Base-by-base conservation (phyloP, 53 echinoderm and acorn worm genomes). In the Echinarachnius parma region DNA sequence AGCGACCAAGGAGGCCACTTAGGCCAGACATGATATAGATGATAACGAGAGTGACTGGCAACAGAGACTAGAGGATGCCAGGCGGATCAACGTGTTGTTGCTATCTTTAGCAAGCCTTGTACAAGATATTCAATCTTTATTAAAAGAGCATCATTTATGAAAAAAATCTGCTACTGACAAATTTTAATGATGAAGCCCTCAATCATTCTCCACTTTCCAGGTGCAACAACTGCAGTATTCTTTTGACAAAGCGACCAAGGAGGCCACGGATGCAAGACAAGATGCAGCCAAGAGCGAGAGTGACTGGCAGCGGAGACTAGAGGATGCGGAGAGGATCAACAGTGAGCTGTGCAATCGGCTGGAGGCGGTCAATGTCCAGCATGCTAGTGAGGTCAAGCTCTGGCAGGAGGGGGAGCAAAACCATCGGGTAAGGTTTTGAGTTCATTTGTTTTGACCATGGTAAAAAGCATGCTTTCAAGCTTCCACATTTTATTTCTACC, bases 201-300 rank as follows among this genome's bases (percentile, higher is more conserved):
- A 13, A 33, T 62, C 9, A 5, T 62, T 21, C 10, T 23, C 24
- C 36, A 22, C 13, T 7, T 68, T n/a, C 11, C 48, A 74, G 47
- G 83, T 60, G 0, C 76, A 83, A 45, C 82, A 91, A 20, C 66
- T 80, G 39, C 75, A 83, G 35, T 79, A 91, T 31, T 59, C 86
- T 76, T 36, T 86, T 16, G 82, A 78, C 29, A 86, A 72, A 28
- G 45, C 74, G 24, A 26, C 42, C 37, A 72, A 72, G 46, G 42
- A 74, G 28, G 34, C 36, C 8, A 23, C 30, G 31, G 60, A 74
- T 48, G 22, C 36, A 28, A 52, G 14, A 11, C 37, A 66, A 9
- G 27, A 78, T 10, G 7, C 29, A 19, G 33, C 25, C 49, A 75
- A 19, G 23, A 27, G 46, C 9, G 45, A 76, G 37, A 23, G 24